These are phyloP conservation scores for Acleris literana DNA, from an alignment of 2,888 invertebrate species.

Conservation along the genomic window DNA sequence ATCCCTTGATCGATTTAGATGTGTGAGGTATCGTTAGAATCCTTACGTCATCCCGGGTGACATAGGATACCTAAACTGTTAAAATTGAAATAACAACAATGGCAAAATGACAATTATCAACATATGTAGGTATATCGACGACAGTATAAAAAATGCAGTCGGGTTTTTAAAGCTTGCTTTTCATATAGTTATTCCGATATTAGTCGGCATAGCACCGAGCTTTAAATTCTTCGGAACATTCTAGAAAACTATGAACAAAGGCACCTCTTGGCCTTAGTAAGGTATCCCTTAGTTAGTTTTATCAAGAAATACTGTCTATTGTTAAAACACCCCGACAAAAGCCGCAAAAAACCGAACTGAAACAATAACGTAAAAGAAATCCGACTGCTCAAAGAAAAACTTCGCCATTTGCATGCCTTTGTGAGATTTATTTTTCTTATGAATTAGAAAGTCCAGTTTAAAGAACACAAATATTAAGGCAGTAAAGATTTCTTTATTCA, in stretches of 20 bases:
- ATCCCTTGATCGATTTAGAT: too few relatives aligned
- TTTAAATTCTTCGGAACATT: not conserved
- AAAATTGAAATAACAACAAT: too few relatives aligned
- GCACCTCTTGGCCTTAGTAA: not conserved
- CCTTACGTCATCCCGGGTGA: too few relatives aligned
- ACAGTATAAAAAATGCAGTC: too few relatives aligned
- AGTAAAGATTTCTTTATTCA: constrained; percentile 1
- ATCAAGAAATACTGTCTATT: not conserved
- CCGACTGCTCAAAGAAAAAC: constrained; percentile 13
- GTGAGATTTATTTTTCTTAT: constrained; percentile 14
- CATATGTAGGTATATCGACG: too few relatives aligned
- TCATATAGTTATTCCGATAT: too few relatives aligned
- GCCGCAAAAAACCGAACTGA: constrained; percentile 3
- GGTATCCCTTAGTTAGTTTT: constrained; percentile 5
- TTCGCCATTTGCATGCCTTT: constrained; percentile 25
- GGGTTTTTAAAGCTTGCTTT: too few relatives aligned
- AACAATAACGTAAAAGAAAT: constrained; percentile 23
- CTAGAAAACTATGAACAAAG: not conserved
- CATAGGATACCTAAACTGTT: too few relatives aligned
- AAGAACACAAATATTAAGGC: constrained; percentile 8
- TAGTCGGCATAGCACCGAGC: not conserved
- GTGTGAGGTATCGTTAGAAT: too few relatives aligned
- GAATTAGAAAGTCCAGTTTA: constrained; percentile 17
- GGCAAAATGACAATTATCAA: too few relatives aligned
- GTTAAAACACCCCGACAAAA: not conserved